These are phyloP conservation scores for Galerucella nymphaeae DNA, from an alignment of 2,888 invertebrate genomes.

Conservation along the genomic window DNA sequence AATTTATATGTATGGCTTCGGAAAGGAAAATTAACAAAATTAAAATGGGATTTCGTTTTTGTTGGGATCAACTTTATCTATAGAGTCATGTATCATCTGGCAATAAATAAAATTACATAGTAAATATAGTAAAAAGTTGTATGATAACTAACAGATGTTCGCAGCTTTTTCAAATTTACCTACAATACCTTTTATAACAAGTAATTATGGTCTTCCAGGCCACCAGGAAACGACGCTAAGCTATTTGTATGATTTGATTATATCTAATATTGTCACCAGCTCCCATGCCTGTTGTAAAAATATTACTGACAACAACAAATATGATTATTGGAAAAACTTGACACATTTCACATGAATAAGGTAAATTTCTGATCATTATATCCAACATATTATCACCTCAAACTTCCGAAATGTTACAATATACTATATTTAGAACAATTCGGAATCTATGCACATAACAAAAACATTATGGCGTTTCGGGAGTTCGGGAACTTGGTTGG, in stretches of 20 bases:
- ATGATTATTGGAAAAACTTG: background rate
- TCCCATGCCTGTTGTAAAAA: too few relatives aligned
- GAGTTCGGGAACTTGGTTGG: conserved; percentile 38
- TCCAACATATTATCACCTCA: background rate
- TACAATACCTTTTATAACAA: too few relatives aligned
- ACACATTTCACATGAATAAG: background rate
- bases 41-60: background rate
- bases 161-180: too few relatives aligned
- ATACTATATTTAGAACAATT: conserved; percentile 13
- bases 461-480: conserved; percentile 39
- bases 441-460: conserved; percentile 22
- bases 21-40: conserved; percentile 6
- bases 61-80: background rate
- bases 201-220: too few relatives aligned
- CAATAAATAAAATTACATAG: too few relatives aligned
- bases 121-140: too few relatives aligned
- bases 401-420: conserved; percentile 9
- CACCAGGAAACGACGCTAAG: too few relatives aligned
- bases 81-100: too few relatives aligned
- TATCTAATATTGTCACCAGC: too few relatives aligned
- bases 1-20: conserved; percentile 29
- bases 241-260: too few relatives aligned
- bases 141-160: too few relatives aligned
- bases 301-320: too few relatives aligned
- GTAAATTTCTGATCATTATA: background rate